These are phyloP conservation scores for Dinomys branickii DNA, from an alignment of 2,113 vertebrate species.

Conservation along the genomic window DNA sequence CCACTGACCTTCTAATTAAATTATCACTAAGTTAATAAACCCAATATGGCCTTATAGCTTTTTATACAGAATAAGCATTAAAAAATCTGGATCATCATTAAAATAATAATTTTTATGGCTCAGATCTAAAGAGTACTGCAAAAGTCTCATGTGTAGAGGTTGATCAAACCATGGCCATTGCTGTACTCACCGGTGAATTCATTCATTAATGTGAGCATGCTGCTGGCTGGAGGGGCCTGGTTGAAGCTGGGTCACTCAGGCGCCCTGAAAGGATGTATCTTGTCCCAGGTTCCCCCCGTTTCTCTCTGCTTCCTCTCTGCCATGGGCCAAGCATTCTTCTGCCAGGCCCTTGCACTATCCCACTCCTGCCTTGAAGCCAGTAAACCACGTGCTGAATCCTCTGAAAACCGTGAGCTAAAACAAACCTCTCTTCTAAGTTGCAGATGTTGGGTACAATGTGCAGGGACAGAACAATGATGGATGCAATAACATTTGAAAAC, in stretches of 20 bases:
- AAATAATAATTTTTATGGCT: not conserved
- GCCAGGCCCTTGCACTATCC: not conserved
- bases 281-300: not conserved
- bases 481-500: not conserved
- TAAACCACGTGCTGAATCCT: not conserved
- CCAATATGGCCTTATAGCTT: not conserved
- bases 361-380: not conserved
- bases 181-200: not conserved
- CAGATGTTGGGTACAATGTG: not conserved
- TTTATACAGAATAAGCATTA: not conserved
- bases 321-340: not conserved
- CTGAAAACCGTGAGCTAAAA: not conserved
- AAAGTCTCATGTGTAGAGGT: not conserved
- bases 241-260: not conserved
- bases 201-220: not conserved
- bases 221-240: not conserved
- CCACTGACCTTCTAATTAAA: not conserved
- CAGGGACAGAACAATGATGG: not conserved
- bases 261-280: not conserved
- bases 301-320: not conserved
- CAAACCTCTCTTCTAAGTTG: not conserved
- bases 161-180: not conserved
- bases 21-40: not conserved
- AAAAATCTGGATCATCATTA: not conserved
- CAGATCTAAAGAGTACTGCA: not conserved